Conservation (phyloP, 2,888 invertebrate species). For the Dynastes maya region DNA sequence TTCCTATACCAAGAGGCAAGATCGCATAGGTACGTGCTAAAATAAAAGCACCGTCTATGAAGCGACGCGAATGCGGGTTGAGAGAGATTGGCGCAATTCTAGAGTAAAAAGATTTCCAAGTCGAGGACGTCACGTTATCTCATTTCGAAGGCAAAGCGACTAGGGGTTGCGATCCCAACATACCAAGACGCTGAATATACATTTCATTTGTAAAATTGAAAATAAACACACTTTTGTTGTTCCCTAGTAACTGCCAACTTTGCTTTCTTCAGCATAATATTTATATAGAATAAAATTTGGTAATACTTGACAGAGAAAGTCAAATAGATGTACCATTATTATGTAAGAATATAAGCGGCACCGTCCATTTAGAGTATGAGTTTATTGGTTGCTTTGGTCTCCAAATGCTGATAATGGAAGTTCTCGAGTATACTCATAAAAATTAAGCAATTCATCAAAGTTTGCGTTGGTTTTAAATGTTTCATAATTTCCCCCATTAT, state of each 20-base stretch:
- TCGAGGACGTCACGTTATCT: slow-evolving; percentile 58
- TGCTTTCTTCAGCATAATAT: slow-evolving; percentile 14
- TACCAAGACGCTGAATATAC: slow-evolving; percentile 59
- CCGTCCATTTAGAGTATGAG: too few relatives aligned
- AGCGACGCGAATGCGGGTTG: slow-evolving; percentile 7
- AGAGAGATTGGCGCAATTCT: slow-evolving; percentile 56
- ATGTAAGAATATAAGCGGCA: too few relatives aligned
- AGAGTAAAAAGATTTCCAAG: slow-evolving; percentile 57
- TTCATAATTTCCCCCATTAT: too few relatives aligned
- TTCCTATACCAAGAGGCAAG: slow-evolving; percentile 18
- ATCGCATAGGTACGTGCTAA: slow-evolving; percentile 15
- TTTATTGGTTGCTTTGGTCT: too few relatives aligned
- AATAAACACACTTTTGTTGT: slow-evolving; percentile 60
- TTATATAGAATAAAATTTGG: slow-evolving; percentile 20
- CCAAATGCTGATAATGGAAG: too few relatives aligned
- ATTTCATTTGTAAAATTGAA: slow-evolving; percentile 65
- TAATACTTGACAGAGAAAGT: neutral
- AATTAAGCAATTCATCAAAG: too few relatives aligned
- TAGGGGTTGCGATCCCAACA: slow-evolving; percentile 58
- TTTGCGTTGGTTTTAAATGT: too few relatives aligned
- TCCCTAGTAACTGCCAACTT: slow-evolving; percentile 18
- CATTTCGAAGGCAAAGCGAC: slow-evolving; percentile 58
- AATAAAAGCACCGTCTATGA: slow-evolving; percentile 25
- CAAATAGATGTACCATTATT: too few relatives aligned
- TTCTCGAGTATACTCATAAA: too few relatives aligned